phyloP scores from a whole-genome alignment of 2,797 vertebrate species.

The Adelosebastes latens region DNA sequence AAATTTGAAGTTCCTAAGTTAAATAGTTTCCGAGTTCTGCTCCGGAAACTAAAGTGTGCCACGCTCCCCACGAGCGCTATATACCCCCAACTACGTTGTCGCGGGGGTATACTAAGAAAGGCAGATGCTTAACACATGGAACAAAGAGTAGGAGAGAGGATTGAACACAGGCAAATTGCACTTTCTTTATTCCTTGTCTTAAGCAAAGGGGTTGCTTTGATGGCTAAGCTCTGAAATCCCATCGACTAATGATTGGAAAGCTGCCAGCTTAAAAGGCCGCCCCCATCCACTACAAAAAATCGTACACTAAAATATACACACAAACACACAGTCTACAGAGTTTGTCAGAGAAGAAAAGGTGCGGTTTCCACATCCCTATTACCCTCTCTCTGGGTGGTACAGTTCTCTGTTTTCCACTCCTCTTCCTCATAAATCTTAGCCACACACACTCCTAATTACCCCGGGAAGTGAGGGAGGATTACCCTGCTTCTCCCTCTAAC shows the following conservation, averaged over 20 bases:
- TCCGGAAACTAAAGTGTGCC: no score
- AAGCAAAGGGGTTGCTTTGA: constrained; percentile 63
- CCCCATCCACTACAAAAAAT: constrained; percentile 22
- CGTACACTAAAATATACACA: constrained; percentile 26
- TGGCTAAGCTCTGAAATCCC: constrained; percentile 64
- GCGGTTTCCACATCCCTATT: constrained; percentile 70
- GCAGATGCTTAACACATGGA: constrained; percentile 24
- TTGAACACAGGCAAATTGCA: constrained; percentile 26
- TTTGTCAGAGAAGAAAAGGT: constrained; percentile 26
- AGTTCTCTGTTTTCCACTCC: constrained; percentile 48
- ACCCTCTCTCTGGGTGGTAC: constrained; percentile 72
- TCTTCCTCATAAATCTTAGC: constrained; percentile 62
- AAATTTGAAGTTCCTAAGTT: no score
- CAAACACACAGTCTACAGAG: constrained; percentile 18
- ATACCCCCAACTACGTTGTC: no score
- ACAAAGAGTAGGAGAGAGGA: constrained; percentile 33
- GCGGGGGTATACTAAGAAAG: background rate
- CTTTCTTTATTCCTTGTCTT: constrained; percentile 62
- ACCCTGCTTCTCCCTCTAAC: constrained; percentile 58
- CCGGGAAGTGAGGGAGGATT: constrained; percentile 71
- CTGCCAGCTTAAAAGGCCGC: constrained; percentile 61
- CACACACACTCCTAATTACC: constrained; percentile 73
- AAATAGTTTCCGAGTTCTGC: no score
- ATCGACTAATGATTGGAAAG: constrained; percentile 69
- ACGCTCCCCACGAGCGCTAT: no score